Evolutionary conservation across 2,113 vertebrate species (phyloP).

Genomic region (Helogale parvula): DNA sequence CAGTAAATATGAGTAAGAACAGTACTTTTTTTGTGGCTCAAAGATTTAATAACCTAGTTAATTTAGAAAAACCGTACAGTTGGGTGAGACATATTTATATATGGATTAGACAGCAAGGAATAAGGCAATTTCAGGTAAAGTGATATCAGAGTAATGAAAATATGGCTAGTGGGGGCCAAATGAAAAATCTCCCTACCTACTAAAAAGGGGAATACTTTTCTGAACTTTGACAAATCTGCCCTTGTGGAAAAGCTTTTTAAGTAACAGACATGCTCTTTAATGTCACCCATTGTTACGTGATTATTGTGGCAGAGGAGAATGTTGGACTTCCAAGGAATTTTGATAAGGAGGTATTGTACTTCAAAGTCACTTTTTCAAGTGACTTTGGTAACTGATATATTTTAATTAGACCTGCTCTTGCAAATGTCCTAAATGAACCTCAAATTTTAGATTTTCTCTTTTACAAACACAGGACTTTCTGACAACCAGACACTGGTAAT

Average conservation of each 20-base stretch:
- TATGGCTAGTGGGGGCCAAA: neutral
- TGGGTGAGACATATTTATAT: neutral
- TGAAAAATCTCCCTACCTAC: neutral
- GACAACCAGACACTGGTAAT: slow-evolving; percentile 80
- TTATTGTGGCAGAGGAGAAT: neutral
- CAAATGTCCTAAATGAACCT: slow-evolving; percentile 63
- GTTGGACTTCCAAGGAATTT: slow-evolving; percentile 40
- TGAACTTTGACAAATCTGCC: neutral
- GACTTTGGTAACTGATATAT: slow-evolving; percentile 65
- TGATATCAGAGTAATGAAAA: neutral
- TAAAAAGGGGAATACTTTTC: neutral
- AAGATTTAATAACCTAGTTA: neutral
- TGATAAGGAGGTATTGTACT: slow-evolving; percentile 51
- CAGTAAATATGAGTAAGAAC: neutral
- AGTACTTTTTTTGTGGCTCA: neutral
- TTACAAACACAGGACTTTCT: slow-evolving; percentile 69
- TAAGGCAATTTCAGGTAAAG: neutral
- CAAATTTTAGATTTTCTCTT: slow-evolving; percentile 71
- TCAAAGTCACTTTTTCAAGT: slow-evolving; percentile 45
- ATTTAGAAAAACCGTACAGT: neutral
- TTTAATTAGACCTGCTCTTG: slow-evolving; percentile 76
- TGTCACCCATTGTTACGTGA: neutral
- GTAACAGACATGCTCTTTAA: neutral
- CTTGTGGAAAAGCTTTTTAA: slow-evolving; percentile 12
- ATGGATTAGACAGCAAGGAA: slow-evolving; percentile 6